A percentile compares a stretch with the other conserved stretches of the same genome.
phyloP scores from a whole-genome alignment of 1,140 invertebrate genomes.

The Paraescarpia echinospica region DNA sequence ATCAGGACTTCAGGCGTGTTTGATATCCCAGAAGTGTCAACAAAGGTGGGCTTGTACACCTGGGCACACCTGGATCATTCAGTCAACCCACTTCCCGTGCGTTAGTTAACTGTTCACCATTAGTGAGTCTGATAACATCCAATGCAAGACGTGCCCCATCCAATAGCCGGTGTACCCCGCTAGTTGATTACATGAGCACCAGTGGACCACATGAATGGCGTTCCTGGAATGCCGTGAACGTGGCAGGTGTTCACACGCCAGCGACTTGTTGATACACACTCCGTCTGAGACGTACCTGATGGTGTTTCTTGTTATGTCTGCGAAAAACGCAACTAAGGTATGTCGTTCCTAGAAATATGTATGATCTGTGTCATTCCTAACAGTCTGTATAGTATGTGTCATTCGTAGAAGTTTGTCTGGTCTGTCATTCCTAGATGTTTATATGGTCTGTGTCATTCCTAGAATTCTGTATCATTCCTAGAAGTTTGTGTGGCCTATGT shows the following conservation, averaged over 20 bases:
- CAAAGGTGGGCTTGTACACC: neutral
- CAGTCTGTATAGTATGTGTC: no score
- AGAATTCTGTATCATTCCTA: neutral
- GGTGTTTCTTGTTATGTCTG: neutral
- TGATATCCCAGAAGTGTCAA: neutral
- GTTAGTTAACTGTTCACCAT: neutral
- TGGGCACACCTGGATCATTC: neutral
- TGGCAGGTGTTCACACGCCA: neutral
- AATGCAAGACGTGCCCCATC: neutral
- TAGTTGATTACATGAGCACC: neutral
- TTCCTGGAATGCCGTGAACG: neutral
- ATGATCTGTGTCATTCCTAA: neutral
- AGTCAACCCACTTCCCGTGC: neutral
- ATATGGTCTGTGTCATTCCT: no score
- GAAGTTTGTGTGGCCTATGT: no score
- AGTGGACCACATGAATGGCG: neutral
- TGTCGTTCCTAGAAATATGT: neutral
- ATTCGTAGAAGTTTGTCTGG: no score
- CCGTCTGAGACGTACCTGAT: neutral
- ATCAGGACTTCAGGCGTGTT: neutral
- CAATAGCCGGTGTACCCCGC: neutral
- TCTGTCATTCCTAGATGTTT: no score
- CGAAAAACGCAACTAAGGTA: neutral
- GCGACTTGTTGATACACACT: neutral
- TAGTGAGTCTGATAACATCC: neutral